Percentiles rank a stretch among this genome's conserved stretches.
phyloP scores from a whole-genome alignment of 2,888 invertebrate species.

The Galeruca laticollis region DNA sequence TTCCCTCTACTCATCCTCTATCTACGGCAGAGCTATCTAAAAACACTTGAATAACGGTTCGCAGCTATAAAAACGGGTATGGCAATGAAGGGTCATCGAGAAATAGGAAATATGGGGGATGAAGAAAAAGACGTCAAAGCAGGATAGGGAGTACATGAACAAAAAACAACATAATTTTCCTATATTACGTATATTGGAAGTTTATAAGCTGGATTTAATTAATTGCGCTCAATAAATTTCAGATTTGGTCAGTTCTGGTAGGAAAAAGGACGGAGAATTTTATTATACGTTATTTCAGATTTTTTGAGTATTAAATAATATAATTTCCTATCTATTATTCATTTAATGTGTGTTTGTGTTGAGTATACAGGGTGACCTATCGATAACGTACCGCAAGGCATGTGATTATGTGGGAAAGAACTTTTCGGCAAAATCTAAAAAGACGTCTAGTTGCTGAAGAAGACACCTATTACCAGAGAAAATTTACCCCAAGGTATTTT shows the following conservation, averaged over 20 bases:
- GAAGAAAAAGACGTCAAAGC: slow-evolving; percentile 19
- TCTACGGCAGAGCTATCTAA: slow-evolving; percentile 23
- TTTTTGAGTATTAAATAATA: no score
- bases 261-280: neutral
- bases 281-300: no score
- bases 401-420: no score
- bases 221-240: slow-evolving; percentile 45
- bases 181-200: slow-evolving; percentile 50
- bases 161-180: slow-evolving; percentile 51
- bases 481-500: no score
- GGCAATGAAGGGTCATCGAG: slow-evolving; percentile 32
- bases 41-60: slow-evolving; percentile 36
- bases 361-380: no score
- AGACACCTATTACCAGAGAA: no score
- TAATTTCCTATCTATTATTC: no score
- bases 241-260: slow-evolving; percentile 27
- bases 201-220: slow-evolving; percentile 48
- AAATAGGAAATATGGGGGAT: slow-evolving; percentile 39
- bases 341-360: no score
- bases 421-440: no score
- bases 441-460: no score
- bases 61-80: slow-evolving; percentile 34
- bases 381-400: no score
- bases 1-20: slow-evolving; percentile 20
- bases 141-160: neutral